Conservation (phyloP, 1,140 invertebrate genomes). For the Drosophila fuyamai region DNA sequence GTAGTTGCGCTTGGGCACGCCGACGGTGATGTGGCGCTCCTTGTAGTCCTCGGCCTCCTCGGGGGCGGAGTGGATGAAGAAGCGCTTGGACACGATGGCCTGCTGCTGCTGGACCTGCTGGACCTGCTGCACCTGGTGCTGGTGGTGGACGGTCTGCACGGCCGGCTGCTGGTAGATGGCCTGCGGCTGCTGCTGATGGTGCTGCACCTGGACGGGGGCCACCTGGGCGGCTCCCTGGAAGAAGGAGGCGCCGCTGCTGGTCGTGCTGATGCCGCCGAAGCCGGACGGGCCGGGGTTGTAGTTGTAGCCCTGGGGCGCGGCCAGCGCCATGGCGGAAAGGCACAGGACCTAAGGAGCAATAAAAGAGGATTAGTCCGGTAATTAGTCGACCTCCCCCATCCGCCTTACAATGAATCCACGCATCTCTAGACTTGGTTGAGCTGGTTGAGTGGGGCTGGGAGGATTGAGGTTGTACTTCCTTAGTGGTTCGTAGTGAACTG, state of each 20-base stretch:
- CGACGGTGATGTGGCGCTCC: conserved; percentile 84
- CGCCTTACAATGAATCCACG: conserved; percentile 83
- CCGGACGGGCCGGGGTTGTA: conserved; percentile 72
- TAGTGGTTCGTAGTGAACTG: conserved; percentile 70
- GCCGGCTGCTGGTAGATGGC: conserved; percentile 85
- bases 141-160: conserved; percentile 52
- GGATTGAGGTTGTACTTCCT: conserved; percentile 47
- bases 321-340: conserved; percentile 73
- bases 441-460: conserved; percentile 40
- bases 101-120: conserved; percentile 68
- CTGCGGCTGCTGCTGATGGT: conserved; percentile 51
- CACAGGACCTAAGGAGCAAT: conserved; percentile 64
- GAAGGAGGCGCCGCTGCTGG: conserved; percentile 51
- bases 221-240: conserved; percentile 57
- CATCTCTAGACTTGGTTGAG: conserved; percentile 80
- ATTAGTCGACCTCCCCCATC: neutral
- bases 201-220: conserved; percentile 44
- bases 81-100: conserved; percentile 86
- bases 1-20: conserved; percentile 91
- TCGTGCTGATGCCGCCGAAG: conserved; percentile 53
- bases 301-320: conserved; percentile 81
- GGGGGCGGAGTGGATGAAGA: conserved; percentile 82
- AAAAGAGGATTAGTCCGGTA: conserved; percentile 5
- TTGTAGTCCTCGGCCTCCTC: conserved; percentile 80
- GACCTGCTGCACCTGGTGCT: conserved; percentile 46